phyloP scores from a whole-genome alignment of 2,797 vertebrate genomes.

The Poeciliopsis turneri region DNA sequence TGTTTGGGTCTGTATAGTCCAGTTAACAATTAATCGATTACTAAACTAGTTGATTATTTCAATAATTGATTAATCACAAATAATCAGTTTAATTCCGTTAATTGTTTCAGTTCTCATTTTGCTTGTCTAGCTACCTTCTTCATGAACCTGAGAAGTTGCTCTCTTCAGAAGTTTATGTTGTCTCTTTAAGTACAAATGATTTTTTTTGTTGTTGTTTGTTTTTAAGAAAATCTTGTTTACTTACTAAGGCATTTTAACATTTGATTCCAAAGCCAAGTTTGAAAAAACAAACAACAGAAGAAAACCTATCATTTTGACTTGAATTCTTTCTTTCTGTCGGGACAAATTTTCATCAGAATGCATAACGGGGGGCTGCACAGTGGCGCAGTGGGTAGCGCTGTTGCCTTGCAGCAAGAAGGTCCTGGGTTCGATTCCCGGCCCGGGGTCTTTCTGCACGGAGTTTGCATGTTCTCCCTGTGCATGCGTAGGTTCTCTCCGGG shows the following conservation, averaged over 20 bases:
- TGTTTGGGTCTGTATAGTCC: too few relatives aligned
- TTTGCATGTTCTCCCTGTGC: too few relatives aligned
- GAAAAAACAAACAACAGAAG: not conserved
- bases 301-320: not conserved
- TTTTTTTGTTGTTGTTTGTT: not conserved
- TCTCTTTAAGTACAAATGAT: not conserved
- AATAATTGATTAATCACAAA: too few relatives aligned
- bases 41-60: too few relatives aligned
- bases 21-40: too few relatives aligned
- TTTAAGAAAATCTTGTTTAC: not conserved
- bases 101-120: not conserved
- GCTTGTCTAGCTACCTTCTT: not conserved
- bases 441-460: too few relatives aligned
- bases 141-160: not conserved
- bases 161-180: not conserved
- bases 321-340: not conserved
- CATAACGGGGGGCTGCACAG: not conserved
- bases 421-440: too few relatives aligned
- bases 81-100: too few relatives aligned
- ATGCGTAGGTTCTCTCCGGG: too few relatives aligned
- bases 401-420: too few relatives aligned
- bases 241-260: not conserved
- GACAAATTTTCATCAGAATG: not conserved
- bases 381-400: too few relatives aligned
- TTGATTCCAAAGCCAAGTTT: not conserved